Conservation (phyloP, 1,140 invertebrate genomes). For the Trissolcus basalis region DNA sequence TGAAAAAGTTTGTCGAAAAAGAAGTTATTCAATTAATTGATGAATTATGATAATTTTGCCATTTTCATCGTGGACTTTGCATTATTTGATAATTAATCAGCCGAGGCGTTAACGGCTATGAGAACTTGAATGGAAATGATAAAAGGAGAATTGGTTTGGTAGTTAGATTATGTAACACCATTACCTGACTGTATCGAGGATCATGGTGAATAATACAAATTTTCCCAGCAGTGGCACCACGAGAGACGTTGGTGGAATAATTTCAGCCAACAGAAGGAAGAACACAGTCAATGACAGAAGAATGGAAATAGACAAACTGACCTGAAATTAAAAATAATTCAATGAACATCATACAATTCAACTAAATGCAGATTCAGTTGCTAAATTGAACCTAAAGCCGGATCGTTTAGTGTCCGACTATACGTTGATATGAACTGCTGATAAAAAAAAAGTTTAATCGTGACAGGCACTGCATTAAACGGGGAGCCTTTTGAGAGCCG, state of each 20-base stretch:
- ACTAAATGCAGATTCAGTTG: too few relatives aligned
- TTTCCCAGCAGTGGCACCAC: constrained; percentile 98
- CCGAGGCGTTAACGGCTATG: constrained; percentile 5
- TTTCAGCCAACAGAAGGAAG: constrained; percentile 98
- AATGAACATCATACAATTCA: too few relatives aligned
- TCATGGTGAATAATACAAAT: constrained; percentile 99
- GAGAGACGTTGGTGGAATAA: constrained; percentile 98
- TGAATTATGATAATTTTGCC: too few relatives aligned
- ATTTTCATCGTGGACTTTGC: too few relatives aligned
- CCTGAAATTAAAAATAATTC: constrained; percentile 76
- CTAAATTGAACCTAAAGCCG: too few relatives aligned
- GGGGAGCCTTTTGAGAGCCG: constrained; percentile 1
- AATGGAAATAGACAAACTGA: constrained; percentile 98
- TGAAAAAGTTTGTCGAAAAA: too few relatives aligned
- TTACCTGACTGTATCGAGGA: constrained; percentile 94
- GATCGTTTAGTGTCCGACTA: too few relatives aligned
- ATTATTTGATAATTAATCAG: too few relatives aligned
- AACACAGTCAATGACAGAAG: constrained; percentile 99
- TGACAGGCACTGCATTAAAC: constrained; percentile 1
- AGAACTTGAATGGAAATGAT: constrained; percentile 26
- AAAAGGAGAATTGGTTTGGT: constrained; percentile 31
- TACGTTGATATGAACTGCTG: too few relatives aligned
- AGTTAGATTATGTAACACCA: constrained; percentile 39
- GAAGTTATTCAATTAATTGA: too few relatives aligned
- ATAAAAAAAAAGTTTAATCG: constrained; percentile 25